phyloP scores from a whole-genome alignment of 2,113 vertebrate genomes.

The Oryzias javanicus region DNA sequence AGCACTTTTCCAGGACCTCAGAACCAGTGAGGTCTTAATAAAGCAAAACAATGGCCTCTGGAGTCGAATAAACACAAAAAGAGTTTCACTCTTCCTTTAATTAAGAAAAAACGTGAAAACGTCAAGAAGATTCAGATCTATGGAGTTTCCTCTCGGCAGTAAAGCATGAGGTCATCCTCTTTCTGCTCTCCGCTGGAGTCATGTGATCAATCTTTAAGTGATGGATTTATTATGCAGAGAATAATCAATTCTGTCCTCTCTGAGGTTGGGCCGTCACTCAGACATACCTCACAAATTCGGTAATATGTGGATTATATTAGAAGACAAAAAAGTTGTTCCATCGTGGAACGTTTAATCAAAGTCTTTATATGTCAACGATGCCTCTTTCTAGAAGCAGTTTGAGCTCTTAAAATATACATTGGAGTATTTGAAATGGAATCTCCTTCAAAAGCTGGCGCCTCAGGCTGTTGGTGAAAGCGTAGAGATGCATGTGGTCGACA shows the following conservation, averaged over 20 bases:
- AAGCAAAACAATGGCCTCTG: neutral
- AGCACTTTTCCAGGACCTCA: neutral
- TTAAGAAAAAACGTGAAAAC: constrained; percentile 1
- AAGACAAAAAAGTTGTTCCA: too few relatives aligned
- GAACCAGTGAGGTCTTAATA: neutral
- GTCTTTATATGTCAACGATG: constrained; percentile 22
- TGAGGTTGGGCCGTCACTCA: constrained; percentile 24
- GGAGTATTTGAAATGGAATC: constrained; percentile 51
- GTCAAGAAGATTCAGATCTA: neutral
- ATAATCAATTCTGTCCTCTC: constrained; percentile 41
- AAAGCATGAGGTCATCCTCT: constrained; percentile 11
- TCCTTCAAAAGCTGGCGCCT: constrained; percentile 43
- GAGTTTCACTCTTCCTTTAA: neutral
- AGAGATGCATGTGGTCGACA: constrained; percentile 34
- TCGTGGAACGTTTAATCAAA: too few relatives aligned
- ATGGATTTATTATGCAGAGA: constrained; percentile 49
- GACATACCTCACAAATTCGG: constrained; percentile 40
- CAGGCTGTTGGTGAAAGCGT: constrained; percentile 47
- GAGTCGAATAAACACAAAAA: neutral
- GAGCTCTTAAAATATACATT: constrained; percentile 60
- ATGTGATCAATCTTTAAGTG: constrained; percentile 43
- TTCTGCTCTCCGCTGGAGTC: constrained; percentile 23
- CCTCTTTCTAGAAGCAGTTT: constrained; percentile 41
- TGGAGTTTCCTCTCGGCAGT: constrained; percentile 29
- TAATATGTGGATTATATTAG: neutral